Conservation (phyloP, 2,888 invertebrate genomes). For the Parascotia fuliginaria region DNA sequence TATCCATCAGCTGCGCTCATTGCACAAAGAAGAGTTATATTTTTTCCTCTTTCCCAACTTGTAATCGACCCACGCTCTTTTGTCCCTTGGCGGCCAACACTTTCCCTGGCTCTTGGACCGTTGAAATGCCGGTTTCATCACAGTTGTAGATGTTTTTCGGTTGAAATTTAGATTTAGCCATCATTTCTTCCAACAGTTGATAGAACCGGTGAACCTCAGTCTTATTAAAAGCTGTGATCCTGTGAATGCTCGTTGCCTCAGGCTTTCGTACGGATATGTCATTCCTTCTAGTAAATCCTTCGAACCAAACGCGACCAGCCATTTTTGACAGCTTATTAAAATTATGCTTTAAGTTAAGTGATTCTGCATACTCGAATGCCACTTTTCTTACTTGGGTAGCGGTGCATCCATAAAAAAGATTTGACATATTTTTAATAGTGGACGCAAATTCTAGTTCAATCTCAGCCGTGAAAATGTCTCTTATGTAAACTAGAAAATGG, state of each 20-base stretch:
- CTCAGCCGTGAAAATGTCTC: slow-evolving; percentile 34
- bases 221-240: slow-evolving; percentile 46
- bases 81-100: slow-evolving; percentile 45
- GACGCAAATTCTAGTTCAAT: slow-evolving; percentile 33
- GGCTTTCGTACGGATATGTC: slow-evolving; percentile 33
- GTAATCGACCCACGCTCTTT: slow-evolving; percentile 53
- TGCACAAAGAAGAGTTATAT: slow-evolving; percentile 14
- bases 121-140: slow-evolving; percentile 55
- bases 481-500: slow-evolving; percentile 38
- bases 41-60: slow-evolving; percentile 32
- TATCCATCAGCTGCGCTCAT: slow-evolving; percentile 20
- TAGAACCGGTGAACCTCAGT: slow-evolving; percentile 41
- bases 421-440: slow-evolving; percentile 39
- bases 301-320: slow-evolving; percentile 37
- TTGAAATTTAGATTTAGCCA: slow-evolving; percentile 14
- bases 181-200: slow-evolving; percentile 37
- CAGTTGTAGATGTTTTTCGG: slow-evolving; percentile 11
- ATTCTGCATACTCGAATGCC: slow-evolving; percentile 36
- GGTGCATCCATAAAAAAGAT: slow-evolving; percentile 42
- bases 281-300: slow-evolving; percentile 34
- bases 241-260: slow-evolving; percentile 46
- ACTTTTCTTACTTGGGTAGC: slow-evolving; percentile 36
- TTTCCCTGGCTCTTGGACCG: slow-evolving; percentile 55
- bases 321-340: slow-evolving; percentile 2
- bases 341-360: slow-evolving; percentile 5